Evolutionary conservation across 1,140 invertebrate species (phyloP).

Genomic region (Bombus pyrosoma): DNA sequence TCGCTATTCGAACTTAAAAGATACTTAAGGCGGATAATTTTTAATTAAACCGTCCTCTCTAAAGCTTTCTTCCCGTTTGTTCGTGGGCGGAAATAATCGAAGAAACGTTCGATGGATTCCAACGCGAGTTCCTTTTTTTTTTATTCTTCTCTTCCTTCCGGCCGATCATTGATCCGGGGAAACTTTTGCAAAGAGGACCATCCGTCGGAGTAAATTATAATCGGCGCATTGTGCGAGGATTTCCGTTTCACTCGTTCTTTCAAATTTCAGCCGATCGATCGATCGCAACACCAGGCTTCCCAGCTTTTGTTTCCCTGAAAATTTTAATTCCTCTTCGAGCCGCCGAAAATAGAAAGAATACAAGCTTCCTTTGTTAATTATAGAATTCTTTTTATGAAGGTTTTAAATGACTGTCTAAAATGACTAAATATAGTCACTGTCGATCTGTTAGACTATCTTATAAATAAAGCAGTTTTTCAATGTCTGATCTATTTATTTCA

Average conservation of each 20-base stretch:
- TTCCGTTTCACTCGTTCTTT: slow-evolving; percentile 31
- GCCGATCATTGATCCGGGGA: not conserved
- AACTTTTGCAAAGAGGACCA: slow-evolving; percentile 22
- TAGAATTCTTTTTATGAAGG: not conserved
- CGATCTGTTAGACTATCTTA: no score
- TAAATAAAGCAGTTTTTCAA: no score
- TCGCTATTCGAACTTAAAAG: not conserved
- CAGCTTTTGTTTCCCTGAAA: not conserved
- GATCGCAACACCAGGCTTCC: not conserved
- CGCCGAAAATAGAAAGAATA: not conserved
- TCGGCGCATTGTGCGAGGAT: slow-evolving; percentile 38
- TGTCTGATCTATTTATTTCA: no score
- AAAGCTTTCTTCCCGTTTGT: slow-evolving; percentile 2
- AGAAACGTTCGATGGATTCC: slow-evolving; percentile 20
- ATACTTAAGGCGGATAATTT: slow-evolving; percentile 23
- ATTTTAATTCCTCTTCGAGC: not conserved
- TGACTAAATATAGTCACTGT: no score
- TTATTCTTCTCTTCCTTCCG: not conserved
- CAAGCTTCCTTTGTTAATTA: not conserved
- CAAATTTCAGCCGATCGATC: slow-evolving; percentile 10
- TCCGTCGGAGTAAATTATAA: slow-evolving; percentile 38
- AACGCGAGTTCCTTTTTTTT: not conserved
- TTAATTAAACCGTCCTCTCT: slow-evolving; percentile 32
- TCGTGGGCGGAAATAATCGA: slow-evolving; percentile 23
- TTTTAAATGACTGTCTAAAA: no score